Evolutionary conservation across 2,888 invertebrate genomes (phyloP).

Genomic region (Exephanes ischioxanthus): DNA sequence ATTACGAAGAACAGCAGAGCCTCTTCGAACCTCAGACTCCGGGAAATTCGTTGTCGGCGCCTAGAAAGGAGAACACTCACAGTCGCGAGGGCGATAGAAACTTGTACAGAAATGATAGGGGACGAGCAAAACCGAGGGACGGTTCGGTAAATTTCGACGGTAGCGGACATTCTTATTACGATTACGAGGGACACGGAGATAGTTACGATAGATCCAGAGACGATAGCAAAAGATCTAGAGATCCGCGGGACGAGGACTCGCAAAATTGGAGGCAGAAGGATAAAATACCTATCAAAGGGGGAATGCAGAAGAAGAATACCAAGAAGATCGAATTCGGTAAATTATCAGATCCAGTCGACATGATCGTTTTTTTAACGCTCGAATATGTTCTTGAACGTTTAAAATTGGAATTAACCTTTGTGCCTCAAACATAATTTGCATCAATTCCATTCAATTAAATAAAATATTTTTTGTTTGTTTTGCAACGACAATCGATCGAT

Average conservation of each 20-base stretch:
- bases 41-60: slow-evolving; percentile 13
- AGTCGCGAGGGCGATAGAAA: slow-evolving; percentile 50
- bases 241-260: slow-evolving; percentile 70
- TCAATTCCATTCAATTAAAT: neutral
- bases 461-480: too few relatives aligned
- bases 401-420: neutral
- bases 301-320: slow-evolving; percentile 69
- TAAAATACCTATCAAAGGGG: slow-evolving; percentile 67
- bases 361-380: slow-evolving; percentile 24
- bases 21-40: slow-evolving; percentile 31
- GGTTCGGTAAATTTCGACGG: slow-evolving; percentile 71
- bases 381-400: slow-evolving; percentile 5
- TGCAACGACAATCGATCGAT: too few relatives aligned
- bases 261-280: slow-evolving; percentile 78
- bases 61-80: slow-evolving; percentile 50
- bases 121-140: slow-evolving; percentile 57
- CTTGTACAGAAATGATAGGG: slow-evolving; percentile 50
- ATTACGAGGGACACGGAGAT: slow-evolving; percentile 70
- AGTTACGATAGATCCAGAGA: slow-evolving; percentile 62
- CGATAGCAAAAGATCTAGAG: slow-evolving; percentile 67
- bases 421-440: neutral
- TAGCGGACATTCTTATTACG: slow-evolving; percentile 74
- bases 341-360: slow-evolving; percentile 9
- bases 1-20: slow-evolving; percentile 54
- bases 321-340: slow-evolving; percentile 77